These are phyloP conservation scores for Diadophis punctatus DNA, from an alignment of 2,113 vertebrate genomes.

Conservation along the genomic window DNA sequence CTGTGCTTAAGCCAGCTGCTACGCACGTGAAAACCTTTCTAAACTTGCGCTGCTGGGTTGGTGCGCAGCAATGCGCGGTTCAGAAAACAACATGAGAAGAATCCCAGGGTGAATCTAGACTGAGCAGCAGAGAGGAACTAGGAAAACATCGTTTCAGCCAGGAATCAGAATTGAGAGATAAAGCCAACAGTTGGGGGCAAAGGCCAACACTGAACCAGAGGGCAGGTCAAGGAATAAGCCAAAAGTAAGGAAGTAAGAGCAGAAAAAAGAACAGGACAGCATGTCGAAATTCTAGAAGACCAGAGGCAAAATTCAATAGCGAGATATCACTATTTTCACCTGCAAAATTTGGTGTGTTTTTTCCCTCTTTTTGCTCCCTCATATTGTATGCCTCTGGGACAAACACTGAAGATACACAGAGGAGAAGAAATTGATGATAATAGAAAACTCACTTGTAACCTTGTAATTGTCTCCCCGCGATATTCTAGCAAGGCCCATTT, in stretches of 20 bases:
- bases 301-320: neutral
- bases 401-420: neutral
- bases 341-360: neutral
- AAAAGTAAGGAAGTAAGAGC: neutral
- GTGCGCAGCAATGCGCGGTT: neutral
- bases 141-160: neutral
- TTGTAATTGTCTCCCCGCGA: neutral
- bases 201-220: neutral
- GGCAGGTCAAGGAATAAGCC: neutral
- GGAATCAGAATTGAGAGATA: neutral
- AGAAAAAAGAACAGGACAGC: neutral
- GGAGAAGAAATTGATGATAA: neutral
- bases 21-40: neutral
- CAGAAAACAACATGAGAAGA: neutral
- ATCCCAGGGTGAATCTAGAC: neutral
- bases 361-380: neutral
- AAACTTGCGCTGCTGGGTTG: neutral
- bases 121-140: neutral
- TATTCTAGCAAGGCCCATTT: neutral
- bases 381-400: neutral
- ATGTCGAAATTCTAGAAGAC: neutral
- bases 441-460: neutral
- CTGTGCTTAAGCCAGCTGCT: neutral
- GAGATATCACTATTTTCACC: neutral
- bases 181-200: neutral